Evolutionary conservation across 2,797 vertebrate species (phyloP).

Genomic region (Choloepus didactylus): DNA sequence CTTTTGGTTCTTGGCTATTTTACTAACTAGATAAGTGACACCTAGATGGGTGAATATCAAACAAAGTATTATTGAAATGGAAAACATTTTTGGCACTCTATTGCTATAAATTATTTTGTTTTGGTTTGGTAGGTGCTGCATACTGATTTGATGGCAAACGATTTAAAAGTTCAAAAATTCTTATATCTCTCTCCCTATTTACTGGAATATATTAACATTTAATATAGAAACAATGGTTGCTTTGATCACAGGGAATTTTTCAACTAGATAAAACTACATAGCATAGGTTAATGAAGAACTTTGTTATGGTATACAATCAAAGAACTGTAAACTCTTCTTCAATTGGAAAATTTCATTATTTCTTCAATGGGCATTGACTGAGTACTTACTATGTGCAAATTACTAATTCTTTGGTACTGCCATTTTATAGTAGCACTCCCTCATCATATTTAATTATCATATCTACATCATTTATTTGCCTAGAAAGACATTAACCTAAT

Average conservation of each 20-base stretch:
- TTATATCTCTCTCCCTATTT: background rate
- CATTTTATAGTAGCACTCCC: conserved; percentile 39
- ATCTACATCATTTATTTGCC: conserved; percentile 49
- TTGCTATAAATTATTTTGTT: background rate
- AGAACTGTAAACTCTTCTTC: conserved; percentile 15
- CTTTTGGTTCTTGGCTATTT: conserved; percentile 64
- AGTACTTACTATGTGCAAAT: conserved; percentile 35
- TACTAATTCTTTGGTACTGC: conserved; percentile 53
- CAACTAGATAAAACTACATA: conserved; percentile 26
- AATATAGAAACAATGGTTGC: background rate
- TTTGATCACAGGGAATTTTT: conserved; percentile 36
- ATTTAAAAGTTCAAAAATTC: conserved; percentile 30
- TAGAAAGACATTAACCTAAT: conserved; percentile 50
- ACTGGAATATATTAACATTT: conserved; percentile 48
- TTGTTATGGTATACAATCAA: conserved; percentile 3
- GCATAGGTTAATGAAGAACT: conserved; percentile 43
- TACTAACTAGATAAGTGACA: conserved; percentile 32
- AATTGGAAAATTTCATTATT: conserved; percentile 33
- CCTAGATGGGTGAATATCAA: conserved; percentile 29
- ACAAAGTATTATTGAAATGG: conserved; percentile 44
- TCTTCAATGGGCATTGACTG: conserved; percentile 24
- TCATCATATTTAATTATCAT: conserved; percentile 43
- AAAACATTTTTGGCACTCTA: conserved; percentile 48
- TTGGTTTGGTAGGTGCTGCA: conserved; percentile 39
- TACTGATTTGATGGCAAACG: conserved; percentile 55